These are phyloP conservation scores for zebrafish (Danio rerio) DNA, from an alignment of 2,113 vertebrate genomes.

Conservation along the genomic window DNA sequence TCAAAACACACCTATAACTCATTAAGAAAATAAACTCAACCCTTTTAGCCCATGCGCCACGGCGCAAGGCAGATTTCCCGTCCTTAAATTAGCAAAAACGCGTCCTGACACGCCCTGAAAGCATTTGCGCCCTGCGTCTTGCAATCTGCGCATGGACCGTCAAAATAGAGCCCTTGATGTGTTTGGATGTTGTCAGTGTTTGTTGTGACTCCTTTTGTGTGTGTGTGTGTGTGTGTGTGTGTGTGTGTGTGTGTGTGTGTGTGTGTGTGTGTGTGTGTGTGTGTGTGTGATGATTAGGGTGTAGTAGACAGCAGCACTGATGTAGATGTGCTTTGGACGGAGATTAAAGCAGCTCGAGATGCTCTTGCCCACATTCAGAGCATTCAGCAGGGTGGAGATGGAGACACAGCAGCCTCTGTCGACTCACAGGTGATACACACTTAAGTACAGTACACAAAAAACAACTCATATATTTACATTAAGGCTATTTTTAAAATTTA, in stretches of 20 bases:
- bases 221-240: neutral
- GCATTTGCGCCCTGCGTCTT: too few relatives aligned
- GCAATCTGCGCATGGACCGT: too few relatives aligned
- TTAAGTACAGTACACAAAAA: neutral
- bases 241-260: too few relatives aligned
- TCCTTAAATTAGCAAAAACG: too few relatives aligned
- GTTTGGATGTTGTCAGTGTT: neutral
- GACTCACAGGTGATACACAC: conserved; percentile 65
- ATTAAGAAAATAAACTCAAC: too few relatives aligned
- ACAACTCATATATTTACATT: neutral
- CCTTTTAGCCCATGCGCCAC: too few relatives aligned
- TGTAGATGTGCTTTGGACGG: conserved; percentile 70
- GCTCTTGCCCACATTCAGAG: conserved; percentile 69
- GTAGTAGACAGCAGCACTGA: conserved; percentile 74
- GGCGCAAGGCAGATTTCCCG: too few relatives aligned
- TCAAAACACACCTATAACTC: too few relatives aligned
- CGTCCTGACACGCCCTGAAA: too few relatives aligned
- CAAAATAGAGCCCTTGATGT: too few relatives aligned
- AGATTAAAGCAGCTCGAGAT: conserved; percentile 74
- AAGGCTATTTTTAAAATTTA: too few relatives aligned
- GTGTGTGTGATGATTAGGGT: conserved; percentile 12
- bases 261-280: neutral
- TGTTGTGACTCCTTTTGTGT: conserved; percentile 19
- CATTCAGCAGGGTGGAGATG: conserved; percentile 57
- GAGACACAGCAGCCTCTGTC: conserved; percentile 55